Percentiles rank a stretch among this genome's conserved stretches.
Conservation (phyloP, 2,797 vertebrate species). For the Argyrosomus regius region DNA sequence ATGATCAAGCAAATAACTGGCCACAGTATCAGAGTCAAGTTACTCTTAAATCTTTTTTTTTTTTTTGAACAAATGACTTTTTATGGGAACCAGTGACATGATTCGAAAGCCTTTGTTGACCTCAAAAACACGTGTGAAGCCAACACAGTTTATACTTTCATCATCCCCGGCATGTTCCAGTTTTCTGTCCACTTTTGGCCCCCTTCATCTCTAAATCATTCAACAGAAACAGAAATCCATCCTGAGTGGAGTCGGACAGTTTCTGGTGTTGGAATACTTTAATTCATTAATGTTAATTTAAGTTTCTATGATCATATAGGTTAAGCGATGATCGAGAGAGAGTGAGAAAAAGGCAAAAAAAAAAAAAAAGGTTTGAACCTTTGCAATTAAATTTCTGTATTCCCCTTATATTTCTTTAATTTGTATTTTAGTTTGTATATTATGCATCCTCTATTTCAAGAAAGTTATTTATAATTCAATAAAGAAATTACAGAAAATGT, state of each 20-base stretch:
- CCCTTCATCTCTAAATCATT: background rate
- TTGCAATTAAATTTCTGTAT: background rate
- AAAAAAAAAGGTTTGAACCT: background rate
- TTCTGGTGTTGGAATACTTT: too few species aligned
- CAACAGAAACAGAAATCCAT: background rate
- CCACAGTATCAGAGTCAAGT: background rate
- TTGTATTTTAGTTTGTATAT: slow-evolving; percentile 13
- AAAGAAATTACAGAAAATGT: background rate
- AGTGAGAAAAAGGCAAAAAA: background rate
- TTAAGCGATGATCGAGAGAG: background rate
- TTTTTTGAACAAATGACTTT: background rate
- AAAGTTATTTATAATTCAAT: slow-evolving; percentile 33
- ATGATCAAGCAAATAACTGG: too few species aligned
- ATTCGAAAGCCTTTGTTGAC: too few species aligned
- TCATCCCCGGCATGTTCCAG: background rate
- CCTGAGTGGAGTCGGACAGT: background rate
- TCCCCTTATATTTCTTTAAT: background rate
- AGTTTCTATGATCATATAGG: background rate
- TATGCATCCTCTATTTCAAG: slow-evolving; percentile 9
- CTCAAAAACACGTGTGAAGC: too few species aligned
- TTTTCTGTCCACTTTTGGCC: background rate
- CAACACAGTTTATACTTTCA: background rate
- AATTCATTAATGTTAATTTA: background rate
- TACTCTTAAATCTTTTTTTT: background rate
- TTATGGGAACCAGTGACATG: too few species aligned